Evolutionary conservation across 2,888 invertebrate species (phyloP).

Genomic region (Xylophagus ater): DNA sequence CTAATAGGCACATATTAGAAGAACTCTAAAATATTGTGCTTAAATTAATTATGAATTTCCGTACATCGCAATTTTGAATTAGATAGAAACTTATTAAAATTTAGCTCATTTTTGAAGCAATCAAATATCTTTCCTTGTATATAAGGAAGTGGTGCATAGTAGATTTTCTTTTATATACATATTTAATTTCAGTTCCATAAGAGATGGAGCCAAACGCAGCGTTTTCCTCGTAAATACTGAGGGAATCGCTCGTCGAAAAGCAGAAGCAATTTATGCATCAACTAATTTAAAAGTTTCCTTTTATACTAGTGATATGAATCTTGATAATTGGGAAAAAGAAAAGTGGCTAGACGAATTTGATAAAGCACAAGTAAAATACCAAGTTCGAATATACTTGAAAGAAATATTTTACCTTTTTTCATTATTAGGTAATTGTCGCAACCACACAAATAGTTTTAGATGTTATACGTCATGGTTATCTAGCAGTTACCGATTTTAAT

Average conservation of each 20-base stretch:
- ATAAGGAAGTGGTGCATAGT: no score
- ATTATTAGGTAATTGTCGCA: constrained; percentile 42
- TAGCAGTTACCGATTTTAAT: constrained; percentile 53
- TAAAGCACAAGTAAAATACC: constrained; percentile 45
- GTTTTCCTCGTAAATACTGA: constrained; percentile 75
- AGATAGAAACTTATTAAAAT: no score
- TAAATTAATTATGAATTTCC: no score
- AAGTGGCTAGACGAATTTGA: constrained; percentile 56
- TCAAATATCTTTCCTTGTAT: no score
- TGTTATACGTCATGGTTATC: constrained; percentile 50
- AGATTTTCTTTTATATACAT: no score
- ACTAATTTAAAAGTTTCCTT: constrained; percentile 54
- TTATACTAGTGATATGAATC: constrained; percentile 61
- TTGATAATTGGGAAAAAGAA: constrained; percentile 57
- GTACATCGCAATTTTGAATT: no score
- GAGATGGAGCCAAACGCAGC: constrained; percentile 60
- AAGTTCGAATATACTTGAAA: neutral
- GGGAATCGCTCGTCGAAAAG: constrained; percentile 70
- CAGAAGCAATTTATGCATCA: constrained; percentile 46
- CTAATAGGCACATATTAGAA: no score
- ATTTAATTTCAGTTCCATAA: constrained; percentile 36
- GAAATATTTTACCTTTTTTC: neutral
- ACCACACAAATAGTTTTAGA: constrained; percentile 73
- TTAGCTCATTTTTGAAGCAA: no score
- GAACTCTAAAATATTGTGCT: no score